Conservation (phyloP, 2,888 invertebrate genomes). For the Mesoligia furuncula region DNA sequence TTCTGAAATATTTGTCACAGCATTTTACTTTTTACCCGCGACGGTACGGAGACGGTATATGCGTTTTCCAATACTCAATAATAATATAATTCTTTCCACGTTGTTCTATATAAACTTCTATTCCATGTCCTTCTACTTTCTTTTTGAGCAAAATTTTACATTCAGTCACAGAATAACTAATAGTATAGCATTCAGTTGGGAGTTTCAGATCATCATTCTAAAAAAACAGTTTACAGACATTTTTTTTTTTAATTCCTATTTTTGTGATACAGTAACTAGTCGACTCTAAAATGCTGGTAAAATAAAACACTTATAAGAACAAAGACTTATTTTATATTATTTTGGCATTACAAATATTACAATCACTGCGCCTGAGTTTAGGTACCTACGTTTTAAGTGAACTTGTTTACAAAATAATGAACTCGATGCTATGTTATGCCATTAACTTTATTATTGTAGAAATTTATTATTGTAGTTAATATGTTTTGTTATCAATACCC, state of each 20-base stretch:
- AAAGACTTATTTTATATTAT: slow-evolving; percentile 2
- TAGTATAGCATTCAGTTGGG: neutral
- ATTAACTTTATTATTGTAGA: slow-evolving; percentile 6
- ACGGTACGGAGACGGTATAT: too few relatives aligned
- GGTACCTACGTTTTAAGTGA: slow-evolving; percentile 2
- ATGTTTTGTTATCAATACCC: neutral
- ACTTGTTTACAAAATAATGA: slow-evolving; percentile 8
- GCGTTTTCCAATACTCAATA: neutral
- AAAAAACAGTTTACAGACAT: neutral
- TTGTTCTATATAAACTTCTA: neutral
- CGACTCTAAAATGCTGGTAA: neutral
- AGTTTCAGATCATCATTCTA: neutral
- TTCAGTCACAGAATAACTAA: neutral
- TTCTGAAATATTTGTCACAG: slow-evolving; percentile 1
- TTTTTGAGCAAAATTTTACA: neutral
- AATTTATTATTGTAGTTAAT: too few relatives aligned
- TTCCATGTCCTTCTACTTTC: neutral
- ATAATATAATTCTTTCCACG: neutral
- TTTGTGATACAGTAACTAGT: neutral
- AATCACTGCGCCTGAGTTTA: slow-evolving; percentile 9
- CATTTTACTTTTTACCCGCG: neutral
- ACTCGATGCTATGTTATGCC: slow-evolving; percentile 20
- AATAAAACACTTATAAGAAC: neutral
- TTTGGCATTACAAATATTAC: slow-evolving; percentile 1
- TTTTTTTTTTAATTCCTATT: neutral